phyloP scores from a whole-genome alignment of 2,888 invertebrate species.

The Drosophila borealis region DNA sequence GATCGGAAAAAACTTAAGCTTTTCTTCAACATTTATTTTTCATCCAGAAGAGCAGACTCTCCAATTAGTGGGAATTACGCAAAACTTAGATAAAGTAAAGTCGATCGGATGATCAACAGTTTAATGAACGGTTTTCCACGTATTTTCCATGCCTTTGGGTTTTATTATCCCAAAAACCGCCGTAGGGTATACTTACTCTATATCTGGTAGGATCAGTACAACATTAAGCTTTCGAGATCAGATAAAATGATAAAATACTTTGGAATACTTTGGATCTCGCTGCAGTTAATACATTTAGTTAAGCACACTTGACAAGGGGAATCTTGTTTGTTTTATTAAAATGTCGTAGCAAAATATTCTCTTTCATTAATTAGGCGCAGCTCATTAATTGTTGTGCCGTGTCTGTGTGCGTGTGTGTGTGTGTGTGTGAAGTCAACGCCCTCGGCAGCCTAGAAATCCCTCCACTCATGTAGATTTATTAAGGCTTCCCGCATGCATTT shows the following conservation, averaged over 20 bases:
- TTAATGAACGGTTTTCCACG: too few relatives aligned
- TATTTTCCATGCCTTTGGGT: too few relatives aligned
- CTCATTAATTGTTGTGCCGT: constrained; percentile 40
- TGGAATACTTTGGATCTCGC: neutral
- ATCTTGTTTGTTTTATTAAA: constrained; percentile 26
- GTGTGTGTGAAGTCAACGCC: constrained; percentile 9
- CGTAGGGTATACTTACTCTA: too few relatives aligned
- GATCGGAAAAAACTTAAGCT: too few relatives aligned
- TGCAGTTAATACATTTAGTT: neutral
- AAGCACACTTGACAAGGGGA: neutral
- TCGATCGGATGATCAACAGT: too few relatives aligned
- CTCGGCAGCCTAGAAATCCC: constrained; percentile 24
- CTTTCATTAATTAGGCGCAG: constrained; percentile 56
- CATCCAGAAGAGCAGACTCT: too few relatives aligned
- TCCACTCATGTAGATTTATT: constrained; percentile 42
- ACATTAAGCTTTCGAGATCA: too few relatives aligned
- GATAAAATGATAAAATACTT: neutral
- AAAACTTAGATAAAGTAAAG: too few relatives aligned
- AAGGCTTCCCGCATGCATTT: constrained; percentile 50
- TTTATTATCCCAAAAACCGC: too few relatives aligned
- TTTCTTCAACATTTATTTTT: too few relatives aligned
- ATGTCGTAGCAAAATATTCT: constrained; percentile 12
- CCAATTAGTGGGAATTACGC: too few relatives aligned
- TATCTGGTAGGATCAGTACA: too few relatives aligned
- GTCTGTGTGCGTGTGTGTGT: neutral